Conservation (phyloP, 2,888 invertebrate genomes). For the Heteromurus nitidus region DNA sequence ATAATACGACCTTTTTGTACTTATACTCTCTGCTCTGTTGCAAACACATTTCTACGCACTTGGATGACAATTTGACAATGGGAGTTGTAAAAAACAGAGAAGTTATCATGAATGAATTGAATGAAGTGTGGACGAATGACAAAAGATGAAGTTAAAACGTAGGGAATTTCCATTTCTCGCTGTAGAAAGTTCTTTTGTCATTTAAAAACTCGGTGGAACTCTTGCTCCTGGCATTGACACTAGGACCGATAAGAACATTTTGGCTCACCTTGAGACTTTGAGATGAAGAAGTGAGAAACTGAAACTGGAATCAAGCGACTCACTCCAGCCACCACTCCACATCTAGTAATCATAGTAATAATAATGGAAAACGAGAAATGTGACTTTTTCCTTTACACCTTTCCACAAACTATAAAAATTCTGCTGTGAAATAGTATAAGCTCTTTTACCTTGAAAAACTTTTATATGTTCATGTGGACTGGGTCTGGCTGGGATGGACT, state of each 20-base stretch:
- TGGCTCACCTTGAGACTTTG: too few species aligned
- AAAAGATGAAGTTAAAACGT: background rate
- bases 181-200: background rate
- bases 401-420: background rate
- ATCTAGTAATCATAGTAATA: slow-evolving; percentile 27
- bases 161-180: background rate
- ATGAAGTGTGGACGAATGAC: slow-evolving; percentile 8
- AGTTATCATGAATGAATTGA: slow-evolving; percentile 38
- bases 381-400: background rate
- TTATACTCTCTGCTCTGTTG: background rate
- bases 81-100: slow-evolving; percentile 8
- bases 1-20: slow-evolving; percentile 27
- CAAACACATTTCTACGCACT: background rate
- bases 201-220: too few species aligned
- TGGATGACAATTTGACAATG: slow-evolving; percentile 15
- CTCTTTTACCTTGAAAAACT: slow-evolving; percentile 12
- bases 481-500: background rate
- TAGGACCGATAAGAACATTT: too few species aligned
- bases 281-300: background rate
- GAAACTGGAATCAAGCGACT: too few species aligned
- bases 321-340: too few species aligned
- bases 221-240: too few species aligned
- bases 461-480: background rate
- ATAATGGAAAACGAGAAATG: slow-evolving; percentile 21
- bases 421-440: slow-evolving; percentile 1